Base-by-base conservation (phyloP, 1,140 invertebrate species). In the Temnothorax longispinosus region DNA sequence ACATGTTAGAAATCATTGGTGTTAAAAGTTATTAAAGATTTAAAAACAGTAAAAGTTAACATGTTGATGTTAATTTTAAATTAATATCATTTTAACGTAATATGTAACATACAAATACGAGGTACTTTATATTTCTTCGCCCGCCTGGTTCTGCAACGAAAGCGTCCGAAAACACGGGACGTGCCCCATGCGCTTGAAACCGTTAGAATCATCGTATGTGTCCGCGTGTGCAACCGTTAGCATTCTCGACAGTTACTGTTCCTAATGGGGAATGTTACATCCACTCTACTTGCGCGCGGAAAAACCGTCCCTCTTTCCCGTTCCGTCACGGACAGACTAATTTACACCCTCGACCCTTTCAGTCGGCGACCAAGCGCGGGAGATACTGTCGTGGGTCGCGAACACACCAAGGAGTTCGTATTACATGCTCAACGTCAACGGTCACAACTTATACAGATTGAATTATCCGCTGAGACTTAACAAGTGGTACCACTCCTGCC, bases 401-500 rank as follows among this genome's bases (percentile, higher is more conserved):
- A 98, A 98, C 94, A 97, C 97, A 0, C 96, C 97, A 54, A 96
- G 97, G 80, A 97, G 97, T 62, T 98, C 97, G 92, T 98, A 97
- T 94, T 97, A 97, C 95, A 97, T 97, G 94, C 95, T 98, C 94
- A 96, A 97, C 58, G 96, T 98, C 15, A 97, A 97, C 92, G 97
- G 97, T 27, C 97, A 98, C 91, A 98, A 97, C 85, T 96, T 98
- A 93, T 98, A 97, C 95, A 96, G 97, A 90, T 95, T 98, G 50
- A 98, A 98, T 94, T 98, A 98, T 94, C 97, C 97, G 18, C 92
- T 98, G 71, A 96, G 97, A 90, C 95, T 98, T 88, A 97, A 97
- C 94, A 96, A 97, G 93, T 98, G 98, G 98, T 98, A 98, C 94
- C 98, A 98, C 94, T 96, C 97, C 15, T 98, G 98, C 92, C 97